Evolutionary conservation across 2,797 vertebrate species (phyloP).

Genomic region (Silurus lanzhouensis): DNA sequence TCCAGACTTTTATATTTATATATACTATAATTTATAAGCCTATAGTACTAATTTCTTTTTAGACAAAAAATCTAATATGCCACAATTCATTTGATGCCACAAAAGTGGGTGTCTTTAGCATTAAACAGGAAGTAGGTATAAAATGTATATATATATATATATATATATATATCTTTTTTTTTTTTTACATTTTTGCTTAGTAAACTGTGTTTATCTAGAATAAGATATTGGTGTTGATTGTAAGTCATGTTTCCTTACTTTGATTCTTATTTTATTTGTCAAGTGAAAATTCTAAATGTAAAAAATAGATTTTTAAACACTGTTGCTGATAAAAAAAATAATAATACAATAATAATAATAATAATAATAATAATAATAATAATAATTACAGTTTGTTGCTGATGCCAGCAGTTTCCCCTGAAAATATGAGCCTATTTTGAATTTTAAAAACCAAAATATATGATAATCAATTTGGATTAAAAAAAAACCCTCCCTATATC

Average conservation of each 20-base stretch:
- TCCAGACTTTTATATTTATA: no score
- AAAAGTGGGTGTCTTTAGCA: background rate
- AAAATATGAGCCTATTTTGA: background rate
- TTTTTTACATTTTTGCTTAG: background rate
- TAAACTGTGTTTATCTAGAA: background rate
- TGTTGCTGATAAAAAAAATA: background rate
- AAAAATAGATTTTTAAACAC: background rate
- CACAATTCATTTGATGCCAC: background rate
- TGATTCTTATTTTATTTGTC: background rate
- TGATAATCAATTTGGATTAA: background rate
- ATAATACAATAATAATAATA: background rate
- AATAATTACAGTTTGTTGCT: background rate
- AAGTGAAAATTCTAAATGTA: background rate
- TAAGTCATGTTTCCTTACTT: background rate
- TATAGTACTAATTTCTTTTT: background rate
- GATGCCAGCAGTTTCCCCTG: background rate
- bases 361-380: no score
- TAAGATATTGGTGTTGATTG: no score
- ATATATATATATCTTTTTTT: no score
- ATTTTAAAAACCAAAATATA: background rate
- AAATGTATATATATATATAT: background rate
- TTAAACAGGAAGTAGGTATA: background rate
- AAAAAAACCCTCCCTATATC: background rate
- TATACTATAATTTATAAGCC: no score
- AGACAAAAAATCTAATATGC: background rate